Evolutionary conservation across 2,113 vertebrate species (phyloP).

Genomic region (Pseudopodoces humilis): DNA sequence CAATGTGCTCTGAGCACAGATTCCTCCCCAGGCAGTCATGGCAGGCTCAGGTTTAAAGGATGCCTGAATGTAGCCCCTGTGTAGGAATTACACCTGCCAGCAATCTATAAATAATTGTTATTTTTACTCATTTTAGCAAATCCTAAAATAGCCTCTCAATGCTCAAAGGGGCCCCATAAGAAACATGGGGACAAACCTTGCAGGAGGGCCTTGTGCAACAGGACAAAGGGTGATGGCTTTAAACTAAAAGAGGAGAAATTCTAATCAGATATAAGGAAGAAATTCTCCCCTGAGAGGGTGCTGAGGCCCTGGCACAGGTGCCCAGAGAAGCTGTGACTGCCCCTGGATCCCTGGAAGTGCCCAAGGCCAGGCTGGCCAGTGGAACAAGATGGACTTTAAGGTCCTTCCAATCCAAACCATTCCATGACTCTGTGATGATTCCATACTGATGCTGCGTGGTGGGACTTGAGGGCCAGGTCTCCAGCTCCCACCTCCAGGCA

Average conservation of each 20-base stretch:
- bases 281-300: not conserved
- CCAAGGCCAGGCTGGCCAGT: not conserved
- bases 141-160: not conserved
- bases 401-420: not conserved
- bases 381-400: not conserved
- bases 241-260: not conserved
- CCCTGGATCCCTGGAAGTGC: not conserved
- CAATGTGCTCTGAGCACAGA: not conserved
- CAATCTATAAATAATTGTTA: not conserved
- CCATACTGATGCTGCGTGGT: fast-evolving
- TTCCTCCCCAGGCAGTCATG: not conserved
- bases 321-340: not conserved
- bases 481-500: not conserved
- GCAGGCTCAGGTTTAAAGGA: not conserved
- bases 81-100: not conserved
- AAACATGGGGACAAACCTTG: not conserved
- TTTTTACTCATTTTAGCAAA: not conserved
- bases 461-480: not conserved
- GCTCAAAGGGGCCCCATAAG: not conserved
- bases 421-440: not conserved
- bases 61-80: fast-evolving
- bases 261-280: not conserved
- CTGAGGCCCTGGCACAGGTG: fast-evolving
- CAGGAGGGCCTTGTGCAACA: not conserved
- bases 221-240: not conserved